Percentiles rank a stretch among this genome's conserved stretches.
These are phyloP conservation scores for Diglossa cyanea DNA, from an alignment of 2,797 vertebrate species.

Conservation along the genomic window DNA sequence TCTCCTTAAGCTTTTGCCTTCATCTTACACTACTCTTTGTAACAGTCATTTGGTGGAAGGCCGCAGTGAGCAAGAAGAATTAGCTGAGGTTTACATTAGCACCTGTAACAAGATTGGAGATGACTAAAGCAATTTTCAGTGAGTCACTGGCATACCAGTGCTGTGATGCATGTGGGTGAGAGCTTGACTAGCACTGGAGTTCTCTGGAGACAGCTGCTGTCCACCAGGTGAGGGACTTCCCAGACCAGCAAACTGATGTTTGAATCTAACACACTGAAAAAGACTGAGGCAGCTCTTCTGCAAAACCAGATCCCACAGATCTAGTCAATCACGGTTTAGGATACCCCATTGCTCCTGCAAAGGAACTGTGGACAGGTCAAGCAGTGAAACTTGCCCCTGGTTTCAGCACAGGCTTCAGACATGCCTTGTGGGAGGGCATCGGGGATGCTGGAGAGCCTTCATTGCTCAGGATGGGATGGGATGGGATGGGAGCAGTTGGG, in stretches of 20 bases:
- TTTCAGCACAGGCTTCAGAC: neutral
- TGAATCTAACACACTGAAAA: neutral
- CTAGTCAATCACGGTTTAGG: neutral
- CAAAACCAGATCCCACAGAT: neutral
- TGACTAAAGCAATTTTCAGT: neutral
- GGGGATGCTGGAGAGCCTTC: neutral
- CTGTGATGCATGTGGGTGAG: neutral
- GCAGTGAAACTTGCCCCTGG: neutral
- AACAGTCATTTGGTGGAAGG: neutral
- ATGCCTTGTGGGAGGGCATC: accelerated
- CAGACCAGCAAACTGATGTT: neutral
- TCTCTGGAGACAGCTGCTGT: neutral
- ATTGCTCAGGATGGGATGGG: accelerated
- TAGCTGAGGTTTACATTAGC: neutral
- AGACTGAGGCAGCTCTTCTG: neutral
- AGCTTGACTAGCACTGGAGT: neutral
- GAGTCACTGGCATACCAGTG: neutral
- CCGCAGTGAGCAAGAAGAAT: neutral
- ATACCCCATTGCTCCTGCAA: neutral
- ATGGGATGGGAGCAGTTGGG: neutral
- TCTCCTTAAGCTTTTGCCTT: neutral
- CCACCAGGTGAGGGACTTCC: neutral
- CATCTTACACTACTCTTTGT: neutral
- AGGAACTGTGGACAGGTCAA: neutral
- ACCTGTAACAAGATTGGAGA: neutral